Conservation (phyloP, 2,113 vertebrate genomes). For the Mastomys coucha region DNA sequence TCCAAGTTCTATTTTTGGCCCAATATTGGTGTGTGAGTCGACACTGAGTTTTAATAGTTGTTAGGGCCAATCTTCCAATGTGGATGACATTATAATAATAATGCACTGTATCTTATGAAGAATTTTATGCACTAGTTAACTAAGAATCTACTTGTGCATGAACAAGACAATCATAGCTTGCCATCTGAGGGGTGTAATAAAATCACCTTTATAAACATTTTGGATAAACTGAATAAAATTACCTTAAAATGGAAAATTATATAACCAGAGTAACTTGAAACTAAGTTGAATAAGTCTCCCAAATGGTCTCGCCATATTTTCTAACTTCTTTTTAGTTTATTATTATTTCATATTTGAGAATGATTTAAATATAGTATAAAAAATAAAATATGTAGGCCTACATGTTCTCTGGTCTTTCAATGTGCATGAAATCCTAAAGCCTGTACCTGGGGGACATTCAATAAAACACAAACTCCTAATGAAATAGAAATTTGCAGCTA, state of each 20-base stretch:
- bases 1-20: background rate
- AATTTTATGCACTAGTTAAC: background rate
- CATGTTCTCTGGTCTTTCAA: background rate
- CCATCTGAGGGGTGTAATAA: background rate
- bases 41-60: slow-evolving; percentile 29
- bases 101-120: background rate
- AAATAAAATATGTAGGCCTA: background rate
- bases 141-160: background rate
- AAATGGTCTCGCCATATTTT: background rate
- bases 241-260: background rate
- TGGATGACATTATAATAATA: slow-evolving; percentile 28
- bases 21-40: background rate
- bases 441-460: background rate
- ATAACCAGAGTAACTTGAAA: background rate
- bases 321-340: slow-evolving; percentile 43
- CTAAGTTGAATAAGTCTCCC: background rate
- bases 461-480: slow-evolving; percentile 42
- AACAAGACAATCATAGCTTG: slow-evolving; percentile 32
- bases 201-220: slow-evolving; percentile 4
- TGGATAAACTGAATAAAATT: slow-evolving; percentile 37
- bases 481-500: background rate
- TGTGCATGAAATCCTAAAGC: background rate
- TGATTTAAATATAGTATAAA: background rate
- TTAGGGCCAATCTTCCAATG: background rate
- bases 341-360: slow-evolving; percentile 1